Evolutionary conservation across 1,140 invertebrate species (phyloP), one percentile per base, ranked within the genome.

Genomic region (Goniozus legneri): DNA sequence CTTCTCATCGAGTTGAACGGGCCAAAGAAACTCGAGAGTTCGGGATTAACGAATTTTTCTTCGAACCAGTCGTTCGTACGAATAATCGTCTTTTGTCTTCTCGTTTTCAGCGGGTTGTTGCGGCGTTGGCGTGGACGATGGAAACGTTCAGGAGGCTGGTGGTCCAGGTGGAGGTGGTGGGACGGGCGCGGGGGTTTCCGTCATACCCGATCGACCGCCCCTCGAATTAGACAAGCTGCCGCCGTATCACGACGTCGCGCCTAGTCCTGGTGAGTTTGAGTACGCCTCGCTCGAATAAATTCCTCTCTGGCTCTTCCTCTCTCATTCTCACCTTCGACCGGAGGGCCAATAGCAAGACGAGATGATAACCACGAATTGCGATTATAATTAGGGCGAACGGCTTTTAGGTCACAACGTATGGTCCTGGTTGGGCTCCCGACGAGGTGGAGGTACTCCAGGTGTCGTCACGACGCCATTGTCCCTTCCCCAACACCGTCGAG

Each of bases 361-460:
- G n/a, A n/a, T n/a, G n/a, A n/a, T n/a, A n/a, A n/a, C n/a, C n/a
- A n/a, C n/a, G n/a, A 35, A 8, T 15, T 18, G 15, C 16, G 24
- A 33, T 33, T 33, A 12, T n/a, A 19, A 22, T 39, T 21, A 18
- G 3, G 12, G 6, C 10, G 37, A 20, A 39, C 16, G 37, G 20
- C 7, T 46, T 59, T 45, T 58, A 76, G 73, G 73, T 10, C 73
- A 75, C 64, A 76, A 76, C 24, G 82, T 84, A 6, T 84, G 83
- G 83, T 83, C 82, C 8, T 85, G 83, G 83, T 54, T 82, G 27
- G 77, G 82, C 16, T 79, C 79, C 10, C 73, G 81, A 44, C 73
- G 82, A 8, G 72, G 73, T 18, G 72, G 73, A 32, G 73, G 73
- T 24, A 60, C 68, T 2, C 65, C 74, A 4, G 70, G 71, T 20